phyloP scores from a whole-genome alignment of 2,113 vertebrate species.

The Fulica atra region DNA sequence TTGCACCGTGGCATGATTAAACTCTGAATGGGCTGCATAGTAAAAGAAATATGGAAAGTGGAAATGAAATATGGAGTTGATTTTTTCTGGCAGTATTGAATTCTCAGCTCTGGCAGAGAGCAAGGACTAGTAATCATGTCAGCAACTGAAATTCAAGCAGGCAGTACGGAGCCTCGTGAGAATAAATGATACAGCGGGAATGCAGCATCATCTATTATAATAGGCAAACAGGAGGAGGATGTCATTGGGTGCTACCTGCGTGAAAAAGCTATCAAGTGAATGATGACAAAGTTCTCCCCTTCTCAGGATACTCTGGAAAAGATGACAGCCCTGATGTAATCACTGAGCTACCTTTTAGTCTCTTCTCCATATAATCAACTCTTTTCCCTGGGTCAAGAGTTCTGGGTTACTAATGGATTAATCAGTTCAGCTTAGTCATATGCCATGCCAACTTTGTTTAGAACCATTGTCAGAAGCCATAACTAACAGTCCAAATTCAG shows the following conservation, averaged over 20 bases:
- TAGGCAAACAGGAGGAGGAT: background rate
- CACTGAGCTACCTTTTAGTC: background rate
- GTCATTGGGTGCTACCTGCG: background rate
- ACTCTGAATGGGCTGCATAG: background rate
- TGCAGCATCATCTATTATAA: background rate
- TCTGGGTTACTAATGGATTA: conserved; percentile 23
- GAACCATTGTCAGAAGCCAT: background rate
- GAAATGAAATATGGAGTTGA: background rate
- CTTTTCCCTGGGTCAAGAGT: background rate
- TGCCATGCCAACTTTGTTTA: conserved; percentile 1
- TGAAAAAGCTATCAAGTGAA: background rate
- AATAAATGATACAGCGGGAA: background rate
- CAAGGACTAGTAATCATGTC: background rate
- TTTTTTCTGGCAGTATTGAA: background rate
- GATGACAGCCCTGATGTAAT: background rate
- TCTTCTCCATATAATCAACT: background rate
- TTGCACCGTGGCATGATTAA: rapidly evolving
- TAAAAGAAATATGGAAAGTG: background rate
- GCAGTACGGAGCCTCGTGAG: background rate
- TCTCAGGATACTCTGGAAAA: background rate
- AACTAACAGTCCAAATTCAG: conserved; percentile 27
- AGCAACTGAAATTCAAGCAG: background rate
- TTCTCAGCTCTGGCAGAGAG: background rate
- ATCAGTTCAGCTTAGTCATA: background rate
- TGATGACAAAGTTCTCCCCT: background rate